Conservation (phyloP, 1,140 invertebrate species). For the Temnothorax curvispinosus region DNA sequence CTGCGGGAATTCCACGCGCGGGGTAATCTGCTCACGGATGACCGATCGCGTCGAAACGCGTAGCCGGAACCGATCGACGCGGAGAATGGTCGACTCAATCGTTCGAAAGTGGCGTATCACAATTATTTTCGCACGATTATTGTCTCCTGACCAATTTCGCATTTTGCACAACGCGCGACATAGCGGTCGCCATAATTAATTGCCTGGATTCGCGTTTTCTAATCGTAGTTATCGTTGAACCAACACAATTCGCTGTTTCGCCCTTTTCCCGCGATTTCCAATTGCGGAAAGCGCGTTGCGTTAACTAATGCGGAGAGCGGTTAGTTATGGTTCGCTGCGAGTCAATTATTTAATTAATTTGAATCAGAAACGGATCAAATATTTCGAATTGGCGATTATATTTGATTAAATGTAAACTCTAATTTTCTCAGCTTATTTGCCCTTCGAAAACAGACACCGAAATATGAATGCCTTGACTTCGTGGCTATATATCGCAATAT, state of each 20-base stretch:
- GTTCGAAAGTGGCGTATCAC: neutral
- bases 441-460: neutral
- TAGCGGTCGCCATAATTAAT: conserved; percentile 10
- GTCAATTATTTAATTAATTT: conserved; percentile 55
- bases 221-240: conserved; percentile 21
- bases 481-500: neutral
- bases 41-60: conserved; percentile 1
- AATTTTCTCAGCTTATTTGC: neutral
- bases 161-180: neutral
- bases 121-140: neutral
- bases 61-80: neutral
- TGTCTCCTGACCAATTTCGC: neutral
- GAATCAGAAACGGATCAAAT: conserved; percentile 34
- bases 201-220: neutral
- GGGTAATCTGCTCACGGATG: conserved; percentile 49
- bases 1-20: neutral
- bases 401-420: conserved; percentile 8
- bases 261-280: neutral
- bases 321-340: conserved; percentile 31
- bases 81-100: neutral
- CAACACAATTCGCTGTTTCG: neutral
- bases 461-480: neutral
- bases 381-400: conserved; percentile 16
- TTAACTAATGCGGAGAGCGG: neutral
- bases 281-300: neutral